phyloP scores from a whole-genome alignment of 2,888 invertebrate genomes.

The Lacanobia oleracea region DNA sequence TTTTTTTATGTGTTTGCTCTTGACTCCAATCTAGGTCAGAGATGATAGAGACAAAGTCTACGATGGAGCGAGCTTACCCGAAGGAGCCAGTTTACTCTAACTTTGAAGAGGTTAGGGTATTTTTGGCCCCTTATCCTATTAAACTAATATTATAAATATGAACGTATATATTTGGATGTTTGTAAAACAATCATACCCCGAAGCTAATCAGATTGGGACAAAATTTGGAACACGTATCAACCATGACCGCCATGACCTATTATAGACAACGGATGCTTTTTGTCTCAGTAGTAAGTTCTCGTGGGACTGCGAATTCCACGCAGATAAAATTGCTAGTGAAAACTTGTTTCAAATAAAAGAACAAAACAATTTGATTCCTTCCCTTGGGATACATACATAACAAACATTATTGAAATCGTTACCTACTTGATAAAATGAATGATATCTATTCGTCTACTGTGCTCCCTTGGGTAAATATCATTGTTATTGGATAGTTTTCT shows the following conservation, averaged over 20 bases:
- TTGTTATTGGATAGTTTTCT: constrained; percentile 46
- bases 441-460: constrained; percentile 33
- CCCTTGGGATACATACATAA: constrained; percentile 10
- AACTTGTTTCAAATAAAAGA: constrained; percentile 1
- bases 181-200: too few relatives aligned
- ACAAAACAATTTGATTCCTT: constrained; percentile 16
- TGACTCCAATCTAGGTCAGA: too few relatives aligned
- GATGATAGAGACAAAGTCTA: too few relatives aligned
- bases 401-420: constrained; percentile 34
- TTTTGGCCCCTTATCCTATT: neutral
- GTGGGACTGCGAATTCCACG: neutral
- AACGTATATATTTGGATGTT: too few relatives aligned
- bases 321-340: neutral
- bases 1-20: too few relatives aligned
- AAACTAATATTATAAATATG: neutral
- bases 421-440: constrained; percentile 31
- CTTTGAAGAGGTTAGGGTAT: too few relatives aligned
- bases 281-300: neutral
- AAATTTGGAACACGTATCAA: too few relatives aligned
- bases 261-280: neutral
- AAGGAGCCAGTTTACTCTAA: too few relatives aligned
- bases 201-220: too few relatives aligned
- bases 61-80: too few relatives aligned
- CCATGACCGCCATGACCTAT: too few relatives aligned
- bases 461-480: constrained; percentile 37